Base-by-base conservation (phyloP, 2,888 invertebrate genomes). In the Tetropium fuscum region DNA sequence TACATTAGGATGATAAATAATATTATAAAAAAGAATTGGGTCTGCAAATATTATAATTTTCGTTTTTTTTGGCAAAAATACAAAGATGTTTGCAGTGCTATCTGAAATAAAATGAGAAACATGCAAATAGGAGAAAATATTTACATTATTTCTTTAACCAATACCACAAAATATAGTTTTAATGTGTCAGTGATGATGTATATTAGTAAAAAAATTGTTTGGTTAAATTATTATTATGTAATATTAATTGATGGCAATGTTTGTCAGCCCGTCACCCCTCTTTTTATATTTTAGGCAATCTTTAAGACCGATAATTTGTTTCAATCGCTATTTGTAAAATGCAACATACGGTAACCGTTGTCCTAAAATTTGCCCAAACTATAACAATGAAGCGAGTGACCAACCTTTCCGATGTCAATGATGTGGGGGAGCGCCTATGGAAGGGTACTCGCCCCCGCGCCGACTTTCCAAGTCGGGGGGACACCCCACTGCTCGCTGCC, bases 391-490 rank as follows among this genome's bases (percentile, higher is more conserved):
- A 76, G 77, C 77, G 77, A 74, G 77, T 78, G 78, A 80, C 79
- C 79, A 79, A 80, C 79, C 79, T 79, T 77, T 78, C 78, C 72
- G 70, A 66, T 61, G 69, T 62, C 62, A 64, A 63, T 34, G 66
- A 65, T 63, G 82, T 78, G 76, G 82, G 82, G 74, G 85, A 84
- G 77, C 87, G 85, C 82, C 86, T 85, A 81, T 87, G 87, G 83
- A 87, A 87, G 75, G 87, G 87, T 78, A 87, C 83, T 76, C 82
- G 80, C 74, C 82, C 83, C 81, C 83, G 78, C 64, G 71, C 71
- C 60, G 74, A 73, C 72, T 78, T 83, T 77, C 84, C 83, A 77
- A 83, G 81, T 80, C 83, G 76, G 70, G 75, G 74, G 64, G 77
- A 66, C 63, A 67, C 69, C 68, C 77, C 77, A 74, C 69, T 75